Percentiles rank a stretch among this genome's conserved stretches.
Conservation (phyloP, 2,113 vertebrate genomes). For the Mohoua ochrocephala region DNA sequence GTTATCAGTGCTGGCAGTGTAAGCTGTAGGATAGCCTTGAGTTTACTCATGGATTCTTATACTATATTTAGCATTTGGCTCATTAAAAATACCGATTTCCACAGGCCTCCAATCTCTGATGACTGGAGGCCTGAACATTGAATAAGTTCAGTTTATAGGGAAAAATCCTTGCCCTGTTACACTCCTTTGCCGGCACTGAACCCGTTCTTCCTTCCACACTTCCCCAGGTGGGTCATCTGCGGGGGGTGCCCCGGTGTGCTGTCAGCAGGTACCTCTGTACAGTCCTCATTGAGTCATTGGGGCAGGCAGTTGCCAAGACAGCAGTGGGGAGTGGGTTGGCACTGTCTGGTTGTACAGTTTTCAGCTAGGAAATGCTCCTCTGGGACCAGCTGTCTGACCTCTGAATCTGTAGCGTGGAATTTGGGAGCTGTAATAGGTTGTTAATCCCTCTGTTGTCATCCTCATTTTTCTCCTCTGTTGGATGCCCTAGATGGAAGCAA, state of each 20-base stretch:
- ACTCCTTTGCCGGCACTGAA: not conserved
- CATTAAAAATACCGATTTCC: not conserved
- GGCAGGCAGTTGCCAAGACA: not conserved
- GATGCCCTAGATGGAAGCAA: not conserved
- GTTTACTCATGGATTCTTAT: not conserved
- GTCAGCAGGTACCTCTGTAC: not conserved
- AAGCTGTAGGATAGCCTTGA: not conserved
- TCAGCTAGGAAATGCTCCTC: not conserved
- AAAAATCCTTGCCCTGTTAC: not conserved
- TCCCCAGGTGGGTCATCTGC: not conserved
- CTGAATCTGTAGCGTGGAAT: not conserved
- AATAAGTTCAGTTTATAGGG: not conserved
- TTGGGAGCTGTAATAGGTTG: not conserved
- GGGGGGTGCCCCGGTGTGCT: accelerated
- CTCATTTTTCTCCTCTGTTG: not conserved
- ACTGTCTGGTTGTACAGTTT: not conserved
- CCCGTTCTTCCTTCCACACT: accelerated
- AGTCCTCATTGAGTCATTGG: accelerated
- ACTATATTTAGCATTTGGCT: accelerated
- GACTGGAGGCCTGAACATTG: not conserved
- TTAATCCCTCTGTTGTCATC: not conserved
- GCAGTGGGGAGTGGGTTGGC: not conserved
- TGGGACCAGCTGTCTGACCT: not conserved
- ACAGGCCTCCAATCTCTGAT: not conserved
- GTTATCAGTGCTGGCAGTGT: not conserved